Percentiles rank a stretch among this genome's conserved stretches.
phyloP scores from a whole-genome alignment of 2,888 invertebrate genomes.

The Listrodromus nycthemerus region DNA sequence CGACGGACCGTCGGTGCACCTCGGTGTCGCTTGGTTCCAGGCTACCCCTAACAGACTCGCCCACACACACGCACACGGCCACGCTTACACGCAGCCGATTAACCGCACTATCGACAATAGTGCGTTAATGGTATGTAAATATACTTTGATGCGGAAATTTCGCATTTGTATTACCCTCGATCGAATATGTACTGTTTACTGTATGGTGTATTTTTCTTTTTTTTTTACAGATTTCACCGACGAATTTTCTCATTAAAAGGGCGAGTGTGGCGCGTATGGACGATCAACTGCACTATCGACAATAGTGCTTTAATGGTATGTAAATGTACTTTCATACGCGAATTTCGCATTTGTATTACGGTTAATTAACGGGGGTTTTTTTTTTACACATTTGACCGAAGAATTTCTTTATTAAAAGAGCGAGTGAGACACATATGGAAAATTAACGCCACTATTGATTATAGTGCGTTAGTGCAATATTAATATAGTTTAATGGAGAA shows the following conservation, averaged over 20 bases:
- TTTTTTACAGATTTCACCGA: constrained; percentile 14
- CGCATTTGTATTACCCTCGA: background rate
- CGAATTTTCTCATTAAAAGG: constrained; percentile 48
- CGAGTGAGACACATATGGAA: constrained; percentile 15
- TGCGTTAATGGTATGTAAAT: constrained; percentile 11
- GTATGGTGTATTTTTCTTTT: background rate
- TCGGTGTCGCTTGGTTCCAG: constrained; percentile 51
- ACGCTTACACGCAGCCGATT: background rate
- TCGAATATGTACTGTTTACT: background rate
- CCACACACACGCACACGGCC: no score
- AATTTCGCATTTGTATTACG: constrained; percentile 1
- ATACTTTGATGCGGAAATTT: background rate
- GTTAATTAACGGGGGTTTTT: no score
- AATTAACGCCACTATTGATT: background rate
- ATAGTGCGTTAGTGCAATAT: background rate
- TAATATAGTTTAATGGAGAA: background rate
- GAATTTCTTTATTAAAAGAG: constrained; percentile 47
- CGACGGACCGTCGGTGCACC: constrained; percentile 34
- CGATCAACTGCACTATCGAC: background rate
- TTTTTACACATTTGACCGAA: constrained; percentile 10
- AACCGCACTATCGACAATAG: constrained; percentile 11
- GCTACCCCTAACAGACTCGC: background rate
- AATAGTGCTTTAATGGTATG: background rate
- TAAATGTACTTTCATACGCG: background rate
- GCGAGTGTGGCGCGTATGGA: constrained; percentile 18